Conservation (phyloP, 2,888 invertebrate genomes). For the Lathronympha strigana region DNA sequence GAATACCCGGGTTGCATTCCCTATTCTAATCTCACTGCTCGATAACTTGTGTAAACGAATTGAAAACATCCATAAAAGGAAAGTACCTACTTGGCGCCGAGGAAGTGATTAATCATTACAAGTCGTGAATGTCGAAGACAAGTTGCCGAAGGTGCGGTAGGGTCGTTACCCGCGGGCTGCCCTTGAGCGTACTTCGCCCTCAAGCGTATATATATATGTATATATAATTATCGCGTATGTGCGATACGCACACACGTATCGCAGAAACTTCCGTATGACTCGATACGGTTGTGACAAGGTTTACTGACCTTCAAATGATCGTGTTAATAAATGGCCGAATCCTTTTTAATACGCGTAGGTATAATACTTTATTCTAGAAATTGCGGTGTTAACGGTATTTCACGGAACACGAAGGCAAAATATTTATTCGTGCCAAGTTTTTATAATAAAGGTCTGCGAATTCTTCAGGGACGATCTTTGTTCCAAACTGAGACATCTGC, state of each 20-base stretch:
- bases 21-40: too few species aligned
- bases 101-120: slow-evolving; percentile 45
- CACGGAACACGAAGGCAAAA: slow-evolving; percentile 12
- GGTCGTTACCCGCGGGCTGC: slow-evolving; percentile 75
- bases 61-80: slow-evolving; percentile 28
- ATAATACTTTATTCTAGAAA: neutral
- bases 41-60: neutral
- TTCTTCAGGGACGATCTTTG: neutral
- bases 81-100: slow-evolving; percentile 20
- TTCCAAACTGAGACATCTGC: too few species aligned
- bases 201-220: too few species aligned
- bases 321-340: slow-evolving; percentile 45
- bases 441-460: neutral
- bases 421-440: slow-evolving; percentile 2
- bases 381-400: neutral
- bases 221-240: slow-evolving; percentile 37
- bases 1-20: too few species aligned
- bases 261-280: slow-evolving; percentile 60
- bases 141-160: slow-evolving; percentile 58
- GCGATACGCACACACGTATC: slow-evolving; percentile 36
- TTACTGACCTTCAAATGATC: slow-evolving; percentile 61
- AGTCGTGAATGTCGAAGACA: slow-evolving; percentile 48
- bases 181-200: slow-evolving; percentile 79
- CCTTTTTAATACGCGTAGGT: slow-evolving; percentile 20
- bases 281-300: slow-evolving; percentile 55